Conservation (phyloP, 92 coral and sea anemone genomes). For the Phenganax subtilis region DNA sequence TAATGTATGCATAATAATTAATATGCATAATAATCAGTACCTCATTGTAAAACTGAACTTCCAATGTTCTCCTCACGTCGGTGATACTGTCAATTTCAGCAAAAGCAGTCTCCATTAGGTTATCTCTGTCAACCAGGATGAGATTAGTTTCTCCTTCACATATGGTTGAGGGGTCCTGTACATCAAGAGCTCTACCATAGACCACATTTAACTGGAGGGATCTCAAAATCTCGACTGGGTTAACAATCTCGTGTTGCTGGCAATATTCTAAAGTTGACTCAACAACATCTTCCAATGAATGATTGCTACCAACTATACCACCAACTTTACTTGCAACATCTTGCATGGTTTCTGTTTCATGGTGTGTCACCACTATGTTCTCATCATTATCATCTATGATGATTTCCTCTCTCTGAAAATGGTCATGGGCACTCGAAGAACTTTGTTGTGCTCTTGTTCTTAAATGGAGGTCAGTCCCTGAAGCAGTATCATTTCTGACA, state of each 20-base stretch:
- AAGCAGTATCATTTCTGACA: background rate
- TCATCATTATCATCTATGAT: conserved; percentile 12
- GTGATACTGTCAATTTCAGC: conserved; percentile 33
- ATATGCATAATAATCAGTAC: conserved; percentile 26
- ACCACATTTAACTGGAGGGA: conserved; percentile 34
- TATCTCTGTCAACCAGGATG: conserved; percentile 40
- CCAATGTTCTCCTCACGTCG: conserved; percentile 40
- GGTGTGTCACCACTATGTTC: conserved; percentile 11
- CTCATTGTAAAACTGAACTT: conserved; percentile 42
- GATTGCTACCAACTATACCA: conserved; percentile 10
- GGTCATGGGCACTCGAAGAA: conserved; percentile 8
- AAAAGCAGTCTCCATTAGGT: conserved; percentile 35
- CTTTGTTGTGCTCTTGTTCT: conserved; percentile 9
- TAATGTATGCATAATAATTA: conserved; percentile 9
- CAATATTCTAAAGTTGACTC: conserved; percentile 10
- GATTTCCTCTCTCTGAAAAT: conserved; percentile 11
- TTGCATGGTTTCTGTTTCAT: background rate
- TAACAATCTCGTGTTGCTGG: conserved; percentile 32
- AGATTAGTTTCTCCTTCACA: conserved; percentile 40
- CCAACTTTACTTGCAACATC: conserved; percentile 7
- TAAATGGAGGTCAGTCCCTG: background rate
- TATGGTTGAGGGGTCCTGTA: conserved; percentile 35
- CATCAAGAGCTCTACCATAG: conserved; percentile 38
- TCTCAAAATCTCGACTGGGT: conserved; percentile 40
- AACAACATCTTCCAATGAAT: conserved; percentile 4